phyloP scores from a whole-genome alignment of 2,113 vertebrate genomes.

The Pterocles burchelli region DNA sequence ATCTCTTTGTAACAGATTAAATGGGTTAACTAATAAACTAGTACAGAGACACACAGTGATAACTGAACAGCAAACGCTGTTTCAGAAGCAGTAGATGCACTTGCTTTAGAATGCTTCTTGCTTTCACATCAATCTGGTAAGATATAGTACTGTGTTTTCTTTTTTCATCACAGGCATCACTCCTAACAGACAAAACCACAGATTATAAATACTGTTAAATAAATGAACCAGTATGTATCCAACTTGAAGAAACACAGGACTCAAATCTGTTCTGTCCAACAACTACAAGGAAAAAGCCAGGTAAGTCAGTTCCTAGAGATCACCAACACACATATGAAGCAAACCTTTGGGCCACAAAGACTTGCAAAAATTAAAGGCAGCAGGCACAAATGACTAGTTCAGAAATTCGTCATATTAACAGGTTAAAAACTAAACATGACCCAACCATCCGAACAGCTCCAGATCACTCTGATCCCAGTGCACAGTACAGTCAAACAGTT shows the following conservation, averaged over 20 bases:
- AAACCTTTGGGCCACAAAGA: neutral
- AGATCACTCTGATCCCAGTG: neutral
- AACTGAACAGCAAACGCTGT: neutral
- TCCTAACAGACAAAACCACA: neutral
- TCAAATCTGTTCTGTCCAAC: neutral
- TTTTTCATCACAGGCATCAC: neutral
- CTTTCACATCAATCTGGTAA: neutral
- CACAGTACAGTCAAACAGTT: neutral
- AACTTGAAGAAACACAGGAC: neutral
- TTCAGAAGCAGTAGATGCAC: neutral
- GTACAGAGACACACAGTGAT: neutral
- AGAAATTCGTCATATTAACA: neutral
- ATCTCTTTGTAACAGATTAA: neutral
- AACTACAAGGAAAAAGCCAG: neutral
- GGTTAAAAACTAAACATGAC: neutral
- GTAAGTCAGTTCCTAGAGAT: neutral
- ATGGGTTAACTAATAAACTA: neutral
- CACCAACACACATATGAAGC: neutral
- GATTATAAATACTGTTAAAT: neutral
- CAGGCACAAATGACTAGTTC: neutral
- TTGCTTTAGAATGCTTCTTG: neutral
- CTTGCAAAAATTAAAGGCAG: neutral
- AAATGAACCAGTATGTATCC: accelerated
- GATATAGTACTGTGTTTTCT: accelerated
- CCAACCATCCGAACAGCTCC: neutral